A percentile compares a stretch with the other conserved stretches of the same genome.
phyloP scores from a whole-genome alignment of 2,797 vertebrate species.

The Ateles fusciceps region DNA sequence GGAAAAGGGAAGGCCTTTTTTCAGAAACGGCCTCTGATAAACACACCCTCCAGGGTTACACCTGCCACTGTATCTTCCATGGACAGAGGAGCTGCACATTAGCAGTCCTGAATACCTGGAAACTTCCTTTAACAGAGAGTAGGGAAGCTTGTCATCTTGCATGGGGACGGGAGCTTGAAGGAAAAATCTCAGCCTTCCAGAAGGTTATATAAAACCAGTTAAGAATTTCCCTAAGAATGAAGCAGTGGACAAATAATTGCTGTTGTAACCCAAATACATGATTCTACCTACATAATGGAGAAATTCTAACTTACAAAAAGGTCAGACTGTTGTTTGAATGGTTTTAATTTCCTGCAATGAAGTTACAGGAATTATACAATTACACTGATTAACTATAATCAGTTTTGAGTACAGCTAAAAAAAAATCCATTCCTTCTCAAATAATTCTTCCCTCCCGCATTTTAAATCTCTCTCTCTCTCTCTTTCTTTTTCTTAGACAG shows the following conservation, averaged over 20 bases:
- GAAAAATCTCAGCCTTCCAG: background rate
- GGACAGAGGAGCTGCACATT: background rate
- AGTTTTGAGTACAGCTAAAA: background rate
- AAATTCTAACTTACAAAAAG: background rate
- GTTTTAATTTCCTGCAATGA: background rate
- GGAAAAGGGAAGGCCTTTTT: too few relatives aligned
- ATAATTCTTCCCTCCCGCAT: background rate
- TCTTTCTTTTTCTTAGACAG: too few relatives aligned
- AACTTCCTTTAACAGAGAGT: background rate
- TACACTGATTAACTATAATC: background rate
- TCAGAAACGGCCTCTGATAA: background rate
- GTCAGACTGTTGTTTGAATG: background rate
- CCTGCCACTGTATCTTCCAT: background rate
- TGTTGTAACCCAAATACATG: background rate
- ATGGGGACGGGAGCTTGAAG: background rate
- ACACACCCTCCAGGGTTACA: fast-evolving
- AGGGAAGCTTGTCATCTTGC: background rate
- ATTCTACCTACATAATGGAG: background rate
- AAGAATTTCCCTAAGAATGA: background rate
- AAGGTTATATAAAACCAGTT: background rate
- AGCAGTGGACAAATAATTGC: background rate
- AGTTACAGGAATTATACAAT: background rate
- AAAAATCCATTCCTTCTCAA: background rate
- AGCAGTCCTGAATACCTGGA: fast-evolving
- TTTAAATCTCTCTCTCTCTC: background rate